Conservation (phyloP, 2,113 vertebrate species). For the Cavia porcellus region DNA sequence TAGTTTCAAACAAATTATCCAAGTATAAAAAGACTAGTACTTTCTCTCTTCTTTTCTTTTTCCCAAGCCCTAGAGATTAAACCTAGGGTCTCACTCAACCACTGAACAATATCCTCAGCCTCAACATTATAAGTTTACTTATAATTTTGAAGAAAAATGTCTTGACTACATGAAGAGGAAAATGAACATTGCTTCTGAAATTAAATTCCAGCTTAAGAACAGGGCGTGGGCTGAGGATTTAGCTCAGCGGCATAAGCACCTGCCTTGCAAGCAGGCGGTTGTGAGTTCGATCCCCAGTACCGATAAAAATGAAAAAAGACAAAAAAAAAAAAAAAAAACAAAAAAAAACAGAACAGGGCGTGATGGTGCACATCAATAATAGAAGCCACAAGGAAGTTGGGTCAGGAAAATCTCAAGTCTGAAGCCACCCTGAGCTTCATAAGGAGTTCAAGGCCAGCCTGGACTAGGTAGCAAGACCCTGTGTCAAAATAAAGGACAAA, state of each 20-base stretch:
- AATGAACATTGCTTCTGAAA: conserved; percentile 24
- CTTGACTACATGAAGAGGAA: conserved; percentile 40
- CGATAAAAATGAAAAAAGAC: too few relatives aligned
- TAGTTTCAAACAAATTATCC: too few relatives aligned
- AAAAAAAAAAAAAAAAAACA: too few relatives aligned
- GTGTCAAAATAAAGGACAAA: not conserved
- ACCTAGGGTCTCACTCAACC: not conserved
- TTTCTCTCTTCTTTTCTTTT: not conserved
- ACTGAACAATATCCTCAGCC: not conserved
- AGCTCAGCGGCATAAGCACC: too few relatives aligned
- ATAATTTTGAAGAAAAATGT: conserved; percentile 28
- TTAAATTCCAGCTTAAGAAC: not conserved
- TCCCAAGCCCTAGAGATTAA: not conserved
- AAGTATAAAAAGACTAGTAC: too few relatives aligned
- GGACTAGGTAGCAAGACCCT: not conserved
- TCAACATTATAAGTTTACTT: conserved; percentile 19
- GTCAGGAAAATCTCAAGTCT: not conserved
- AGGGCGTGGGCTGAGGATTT: too few relatives aligned
- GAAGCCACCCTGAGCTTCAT: not conserved
- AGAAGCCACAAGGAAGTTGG: not conserved
- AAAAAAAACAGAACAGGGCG: too few relatives aligned
- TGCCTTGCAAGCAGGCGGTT: too few relatives aligned
- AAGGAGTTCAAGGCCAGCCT: not conserved
- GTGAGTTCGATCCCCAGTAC: too few relatives aligned
- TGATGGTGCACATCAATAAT: not conserved